These are phyloP conservation scores for Oreotrochilus melanogaster DNA, from an alignment of 2,113 vertebrate species.

Conservation along the genomic window DNA sequence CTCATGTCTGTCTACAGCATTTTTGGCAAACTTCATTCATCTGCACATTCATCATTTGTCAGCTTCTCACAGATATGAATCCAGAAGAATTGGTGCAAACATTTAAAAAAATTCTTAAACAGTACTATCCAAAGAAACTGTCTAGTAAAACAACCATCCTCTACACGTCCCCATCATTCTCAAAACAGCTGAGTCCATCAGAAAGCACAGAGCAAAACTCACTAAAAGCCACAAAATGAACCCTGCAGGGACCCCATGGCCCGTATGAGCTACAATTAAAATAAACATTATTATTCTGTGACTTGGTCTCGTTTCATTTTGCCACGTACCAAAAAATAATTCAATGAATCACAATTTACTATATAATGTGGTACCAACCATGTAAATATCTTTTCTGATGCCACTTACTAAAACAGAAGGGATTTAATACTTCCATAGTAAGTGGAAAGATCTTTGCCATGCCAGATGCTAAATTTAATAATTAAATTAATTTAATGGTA, in stretches of 20 bases:
- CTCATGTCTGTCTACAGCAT: neutral
- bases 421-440: neutral
- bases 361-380: neutral
- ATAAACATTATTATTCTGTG: neutral
- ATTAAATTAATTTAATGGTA: neutral
- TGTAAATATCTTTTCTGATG: neutral
- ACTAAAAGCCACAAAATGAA: neutral
- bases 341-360: neutral
- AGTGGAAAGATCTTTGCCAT: neutral
- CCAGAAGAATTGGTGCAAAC: neutral
- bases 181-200: accelerated
- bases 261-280: neutral
- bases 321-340: neutral
- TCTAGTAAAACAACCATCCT: neutral
- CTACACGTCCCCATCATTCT: neutral
- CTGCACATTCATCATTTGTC: accelerated
- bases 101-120: neutral
- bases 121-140: neutral
- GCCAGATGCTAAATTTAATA: neutral
- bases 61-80: neutral
- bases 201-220: neutral
- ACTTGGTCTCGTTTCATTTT: neutral
- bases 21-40: neutral
- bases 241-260: neutral
- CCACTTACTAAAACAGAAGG: neutral